phyloP scores from a whole-genome alignment of 2,888 invertebrate species.

The Drosophila paracracens region DNA sequence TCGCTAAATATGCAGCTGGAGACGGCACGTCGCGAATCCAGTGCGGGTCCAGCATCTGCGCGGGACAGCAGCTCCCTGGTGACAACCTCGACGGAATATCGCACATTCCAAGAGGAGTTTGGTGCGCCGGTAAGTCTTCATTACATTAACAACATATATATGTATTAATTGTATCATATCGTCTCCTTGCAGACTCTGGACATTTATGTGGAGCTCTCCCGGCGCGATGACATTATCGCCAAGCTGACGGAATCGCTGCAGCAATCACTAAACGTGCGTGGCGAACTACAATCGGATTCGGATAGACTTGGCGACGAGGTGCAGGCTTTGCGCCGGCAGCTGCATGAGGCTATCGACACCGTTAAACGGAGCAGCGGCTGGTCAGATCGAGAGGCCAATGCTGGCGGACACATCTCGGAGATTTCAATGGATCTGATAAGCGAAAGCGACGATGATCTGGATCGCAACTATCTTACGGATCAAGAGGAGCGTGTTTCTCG shows the following conservation, averaged over 20 bases:
- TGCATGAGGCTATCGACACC: constrained; percentile 85
- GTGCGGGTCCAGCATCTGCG: constrained; percentile 78
- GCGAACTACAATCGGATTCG: constrained; percentile 87
- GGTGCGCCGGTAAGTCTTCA: constrained; percentile 87
- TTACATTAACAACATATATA: not conserved
- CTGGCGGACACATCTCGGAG: constrained; percentile 84
- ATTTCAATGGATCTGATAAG: constrained; percentile 85
- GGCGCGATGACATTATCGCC: constrained; percentile 90
- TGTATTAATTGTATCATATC: not conserved
- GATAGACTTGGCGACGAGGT: constrained; percentile 88
- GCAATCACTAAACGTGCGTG: constrained; percentile 88
- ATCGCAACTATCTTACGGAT: constrained; percentile 82
- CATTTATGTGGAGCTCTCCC: constrained; percentile 89
- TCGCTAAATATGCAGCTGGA: constrained; percentile 83
- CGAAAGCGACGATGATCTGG: constrained; percentile 84
- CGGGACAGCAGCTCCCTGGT: constrained; percentile 83
- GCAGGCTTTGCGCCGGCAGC: constrained; percentile 85
- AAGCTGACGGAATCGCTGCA: constrained; percentile 90
- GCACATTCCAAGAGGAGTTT: constrained; percentile 90
- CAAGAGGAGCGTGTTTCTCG: constrained; percentile 81
- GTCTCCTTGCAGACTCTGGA: constrained; percentile 88
- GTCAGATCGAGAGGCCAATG: constrained; percentile 82
- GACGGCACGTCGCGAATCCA: constrained; percentile 70
- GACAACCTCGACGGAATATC: constrained; percentile 88
- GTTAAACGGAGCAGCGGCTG: constrained; percentile 79